Percentiles rank a stretch among this genome's conserved stretches.
Evolutionary conservation across 2,888 invertebrate species (phyloP).

Genomic region (Azorinus chamasolen): DNA sequence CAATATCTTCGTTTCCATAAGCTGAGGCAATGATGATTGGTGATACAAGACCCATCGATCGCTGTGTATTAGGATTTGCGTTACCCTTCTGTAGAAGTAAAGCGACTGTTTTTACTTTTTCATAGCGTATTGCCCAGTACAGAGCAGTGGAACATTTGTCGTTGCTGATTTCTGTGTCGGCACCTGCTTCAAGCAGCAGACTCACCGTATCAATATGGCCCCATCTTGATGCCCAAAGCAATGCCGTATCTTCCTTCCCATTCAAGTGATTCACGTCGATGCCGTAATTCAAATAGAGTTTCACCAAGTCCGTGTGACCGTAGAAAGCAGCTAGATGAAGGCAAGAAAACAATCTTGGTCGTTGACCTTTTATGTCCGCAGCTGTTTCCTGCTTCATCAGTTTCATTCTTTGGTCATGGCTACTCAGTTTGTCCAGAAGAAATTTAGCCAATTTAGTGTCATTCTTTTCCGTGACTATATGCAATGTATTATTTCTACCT

Average conservation of each 20-base stretch:
- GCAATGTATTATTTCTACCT: conserved; percentile 79
- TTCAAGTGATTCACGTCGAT: conserved; percentile 76
- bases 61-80: conserved; percentile 78
- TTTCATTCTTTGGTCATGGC: conserved; percentile 32
- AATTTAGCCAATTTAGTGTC: conserved; percentile 69
- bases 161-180: conserved; percentile 78
- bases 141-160: conserved; percentile 85
- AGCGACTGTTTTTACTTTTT: conserved; percentile 74
- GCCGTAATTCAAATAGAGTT: conserved; percentile 65
- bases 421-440: conserved; percentile 47
- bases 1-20: conserved; percentile 77
- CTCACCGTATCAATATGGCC: conserved; percentile 73
- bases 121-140: conserved; percentile 85
- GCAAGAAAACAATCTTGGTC: conserved; percentile 79
- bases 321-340: conserved; percentile 79
- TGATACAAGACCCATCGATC: conserved; percentile 83
- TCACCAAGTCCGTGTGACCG: conserved; percentile 69
- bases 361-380: conserved; percentile 81
- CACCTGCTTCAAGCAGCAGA: conserved; percentile 70
- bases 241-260: conserved; percentile 83
- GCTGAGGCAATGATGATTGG: conserved; percentile 84
- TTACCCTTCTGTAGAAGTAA: conserved; percentile 76
- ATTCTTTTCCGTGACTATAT: conserved; percentile 77
- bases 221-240: conserved; percentile 85
- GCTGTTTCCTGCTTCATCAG: conserved; percentile 73